These are phyloP conservation scores for Leucopsar rothschildi DNA, from an alignment of 2,113 vertebrate genomes.

Conservation along the genomic window DNA sequence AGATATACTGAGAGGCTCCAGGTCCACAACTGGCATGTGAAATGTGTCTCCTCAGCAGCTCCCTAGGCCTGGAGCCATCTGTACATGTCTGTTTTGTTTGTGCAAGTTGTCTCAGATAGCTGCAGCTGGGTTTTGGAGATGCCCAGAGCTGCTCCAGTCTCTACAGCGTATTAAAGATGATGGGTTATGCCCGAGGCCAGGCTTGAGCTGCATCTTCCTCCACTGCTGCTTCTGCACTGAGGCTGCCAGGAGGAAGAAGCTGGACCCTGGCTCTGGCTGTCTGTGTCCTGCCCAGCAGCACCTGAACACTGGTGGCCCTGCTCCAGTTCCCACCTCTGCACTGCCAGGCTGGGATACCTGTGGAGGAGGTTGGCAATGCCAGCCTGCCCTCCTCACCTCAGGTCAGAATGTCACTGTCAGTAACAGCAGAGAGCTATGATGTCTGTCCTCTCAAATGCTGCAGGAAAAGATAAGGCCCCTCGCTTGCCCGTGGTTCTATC, in stretches of 20 bases:
- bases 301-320: not conserved
- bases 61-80: not conserved
- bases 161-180: not conserved
- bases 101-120: not conserved
- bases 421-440: fast-evolving
- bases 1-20: not conserved
- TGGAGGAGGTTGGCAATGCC: not conserved
- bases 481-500: fast-evolving
- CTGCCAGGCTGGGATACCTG: not conserved
- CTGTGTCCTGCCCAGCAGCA: not conserved
- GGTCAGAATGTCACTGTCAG: too few relatives aligned
- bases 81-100: not conserved
- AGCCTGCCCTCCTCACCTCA: not conserved
- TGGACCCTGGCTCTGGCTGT: not conserved
- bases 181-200: not conserved
- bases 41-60: not conserved
- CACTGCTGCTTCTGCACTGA: not conserved
- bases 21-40: not conserved
- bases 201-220: not conserved
- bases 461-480: not conserved
- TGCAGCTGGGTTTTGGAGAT: not conserved
- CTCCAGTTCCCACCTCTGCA: fast-evolving
- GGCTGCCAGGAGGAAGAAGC: not conserved
- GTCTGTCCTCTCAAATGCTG: not conserved
- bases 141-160: not conserved